phyloP scores from a whole-genome alignment of 2,113 vertebrate species.

The Seriola aureovittata region DNA sequence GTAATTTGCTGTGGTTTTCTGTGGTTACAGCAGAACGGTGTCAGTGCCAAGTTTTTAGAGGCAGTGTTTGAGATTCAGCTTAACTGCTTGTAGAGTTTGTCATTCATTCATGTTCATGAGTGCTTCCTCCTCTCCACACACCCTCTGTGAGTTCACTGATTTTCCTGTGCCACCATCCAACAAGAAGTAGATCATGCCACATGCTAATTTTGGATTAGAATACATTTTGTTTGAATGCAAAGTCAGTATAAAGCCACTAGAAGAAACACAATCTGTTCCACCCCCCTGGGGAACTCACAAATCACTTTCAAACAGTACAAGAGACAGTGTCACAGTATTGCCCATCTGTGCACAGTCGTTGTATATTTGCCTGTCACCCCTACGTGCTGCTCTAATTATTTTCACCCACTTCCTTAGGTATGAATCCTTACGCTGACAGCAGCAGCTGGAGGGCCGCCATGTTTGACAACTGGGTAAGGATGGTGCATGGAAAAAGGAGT shows the following conservation, averaged over 20 bases:
- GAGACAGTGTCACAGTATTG: no score
- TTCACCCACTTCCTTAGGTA: constrained; percentile 43
- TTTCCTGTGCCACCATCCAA: neutral
- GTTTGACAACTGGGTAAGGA: constrained; percentile 56
- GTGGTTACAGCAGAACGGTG: neutral
- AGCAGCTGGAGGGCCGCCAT: constrained; percentile 37
- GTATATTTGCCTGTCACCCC: constrained; percentile 9
- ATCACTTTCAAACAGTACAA: neutral
- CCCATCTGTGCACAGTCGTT: neutral
- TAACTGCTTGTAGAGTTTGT: neutral
- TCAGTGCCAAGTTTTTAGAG: neutral
- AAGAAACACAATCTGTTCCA: neutral
- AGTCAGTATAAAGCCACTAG: neutral
- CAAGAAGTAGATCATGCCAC: neutral
- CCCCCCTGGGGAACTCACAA: neutral
- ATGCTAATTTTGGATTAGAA: neutral
- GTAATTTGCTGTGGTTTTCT: neutral
- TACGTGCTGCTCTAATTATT: constrained; percentile 12
- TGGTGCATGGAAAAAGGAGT: neutral
- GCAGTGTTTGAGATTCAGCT: no score
- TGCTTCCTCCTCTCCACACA: neutral
- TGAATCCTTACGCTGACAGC: neutral
- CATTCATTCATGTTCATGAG: neutral
- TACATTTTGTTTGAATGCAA: constrained; percentile 23
- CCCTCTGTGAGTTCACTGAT: neutral